phyloP scores from a whole-genome alignment of 37 sponge, comb jelly and placozoan genomes.

The Petrosia ficiformis region DNA sequence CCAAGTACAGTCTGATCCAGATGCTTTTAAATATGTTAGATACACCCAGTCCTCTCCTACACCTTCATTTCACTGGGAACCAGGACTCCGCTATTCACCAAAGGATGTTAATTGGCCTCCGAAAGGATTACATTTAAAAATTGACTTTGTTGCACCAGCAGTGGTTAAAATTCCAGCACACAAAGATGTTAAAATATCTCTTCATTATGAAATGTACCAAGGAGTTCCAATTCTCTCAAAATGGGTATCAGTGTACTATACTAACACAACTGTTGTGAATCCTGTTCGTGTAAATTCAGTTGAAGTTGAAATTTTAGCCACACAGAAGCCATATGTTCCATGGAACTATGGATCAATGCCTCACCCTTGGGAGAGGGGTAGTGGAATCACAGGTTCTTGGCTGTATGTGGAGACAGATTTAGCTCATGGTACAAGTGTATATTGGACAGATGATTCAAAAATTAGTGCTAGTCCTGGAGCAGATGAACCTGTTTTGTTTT shows the following conservation, averaged over 20 bases:
- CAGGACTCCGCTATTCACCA: conserved; percentile 48
- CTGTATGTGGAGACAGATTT: conserved; percentile 43
- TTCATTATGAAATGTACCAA: conserved; percentile 62
- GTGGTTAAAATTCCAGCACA: conserved; percentile 22
- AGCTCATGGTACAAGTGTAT: conserved; percentile 10
- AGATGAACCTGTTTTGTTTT: conserved; percentile 40
- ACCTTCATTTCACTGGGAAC: conserved; percentile 60
- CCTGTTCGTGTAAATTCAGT: conserved; percentile 14
- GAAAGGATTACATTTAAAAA: conserved; percentile 27
- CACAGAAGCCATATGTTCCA: conserved; percentile 47
- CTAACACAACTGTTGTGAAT: neutral
- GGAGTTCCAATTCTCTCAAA: conserved; percentile 58
- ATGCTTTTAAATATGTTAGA: conserved; percentile 15
- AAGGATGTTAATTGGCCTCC: conserved; percentile 45
- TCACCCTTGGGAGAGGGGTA: conserved; percentile 29
- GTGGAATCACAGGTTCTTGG: conserved; percentile 44
- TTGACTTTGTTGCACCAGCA: conserved; percentile 28
- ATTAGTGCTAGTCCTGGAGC: conserved; percentile 33
- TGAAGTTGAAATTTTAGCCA: conserved; percentile 32
- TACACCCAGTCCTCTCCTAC: conserved; percentile 18
- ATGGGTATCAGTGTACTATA: conserved; percentile 43
- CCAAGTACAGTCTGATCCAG: conserved; percentile 1
- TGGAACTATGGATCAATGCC: neutral
- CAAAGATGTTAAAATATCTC: conserved; percentile 3
- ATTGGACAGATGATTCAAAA: conserved; percentile 13